Percentiles rank a stretch among this genome's conserved stretches.
These are phyloP conservation scores for Zaprionus gabonicus DNA, from an alignment of 1,140 invertebrate genomes.

Conservation along the genomic window DNA sequence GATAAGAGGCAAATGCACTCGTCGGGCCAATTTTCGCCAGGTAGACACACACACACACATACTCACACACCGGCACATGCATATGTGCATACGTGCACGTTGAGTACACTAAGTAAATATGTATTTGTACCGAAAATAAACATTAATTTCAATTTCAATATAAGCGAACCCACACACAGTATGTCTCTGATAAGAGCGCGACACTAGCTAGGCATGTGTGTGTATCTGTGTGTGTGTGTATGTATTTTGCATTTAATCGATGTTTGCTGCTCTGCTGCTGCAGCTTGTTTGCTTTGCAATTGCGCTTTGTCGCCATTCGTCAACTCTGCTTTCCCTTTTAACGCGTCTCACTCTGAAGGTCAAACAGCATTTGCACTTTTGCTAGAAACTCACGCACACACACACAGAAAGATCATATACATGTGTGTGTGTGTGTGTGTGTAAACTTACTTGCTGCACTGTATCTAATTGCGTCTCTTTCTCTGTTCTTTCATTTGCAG, in stretches of 20 bases:
- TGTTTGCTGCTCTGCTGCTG: constrained; percentile 22
- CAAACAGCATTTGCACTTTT: constrained; percentile 55
- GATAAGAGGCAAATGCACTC: constrained; percentile 21
- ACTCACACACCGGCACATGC: constrained; percentile 17
- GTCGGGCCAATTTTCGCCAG: constrained; percentile 13
- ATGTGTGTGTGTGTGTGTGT: background rate
- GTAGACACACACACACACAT: constrained; percentile 16
- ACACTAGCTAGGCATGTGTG: background rate
- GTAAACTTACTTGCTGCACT: constrained; percentile 21
- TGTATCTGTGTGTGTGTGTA: background rate
- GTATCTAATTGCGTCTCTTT: constrained; percentile 41
- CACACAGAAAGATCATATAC: background rate
- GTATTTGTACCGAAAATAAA: background rate
- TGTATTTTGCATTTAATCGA: constrained; percentile 23
- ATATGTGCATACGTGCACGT: background rate
- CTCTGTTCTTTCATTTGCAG: constrained; percentile 39
- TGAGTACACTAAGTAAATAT: constrained; percentile 1
- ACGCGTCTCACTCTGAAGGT: constrained; percentile 57
- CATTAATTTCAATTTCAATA: constrained; percentile 24
- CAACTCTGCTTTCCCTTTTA: constrained; percentile 51
- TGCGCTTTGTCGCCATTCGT: constrained; percentile 5
- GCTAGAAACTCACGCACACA: background rate
- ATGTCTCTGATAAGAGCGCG: constrained; percentile 19
- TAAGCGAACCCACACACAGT: background rate
- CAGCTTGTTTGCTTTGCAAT: constrained; percentile 32